Evolutionary conservation across 1,140 invertebrate genomes (phyloP).

Genomic region (Eufriesea mexicana): DNA sequence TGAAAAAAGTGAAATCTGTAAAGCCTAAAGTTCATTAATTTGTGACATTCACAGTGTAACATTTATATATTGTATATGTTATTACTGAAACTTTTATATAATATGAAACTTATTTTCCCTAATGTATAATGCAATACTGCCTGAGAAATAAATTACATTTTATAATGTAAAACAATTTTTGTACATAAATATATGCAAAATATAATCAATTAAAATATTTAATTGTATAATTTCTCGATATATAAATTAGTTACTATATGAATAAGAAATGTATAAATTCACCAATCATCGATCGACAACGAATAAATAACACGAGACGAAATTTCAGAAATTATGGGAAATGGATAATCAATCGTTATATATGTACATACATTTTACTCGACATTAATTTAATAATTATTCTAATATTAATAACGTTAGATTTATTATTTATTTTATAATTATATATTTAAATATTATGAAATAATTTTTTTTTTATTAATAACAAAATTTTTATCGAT

Average conservation of each 20-base stretch:
- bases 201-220: background rate
- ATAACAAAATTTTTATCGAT: background rate
- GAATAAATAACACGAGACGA: too few relatives aligned
- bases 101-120: background rate
- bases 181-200: background rate
- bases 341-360: background rate
- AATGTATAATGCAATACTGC: conserved; percentile 3
- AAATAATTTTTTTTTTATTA: background rate
- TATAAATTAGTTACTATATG: background rate
- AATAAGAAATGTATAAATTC: background rate
- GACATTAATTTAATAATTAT: background rate
- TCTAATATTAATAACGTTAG: background rate
- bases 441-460: background rate
- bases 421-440: too few relatives aligned
- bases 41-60: background rate
- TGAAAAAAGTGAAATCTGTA: conserved; percentile 89
- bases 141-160: conserved; percentile 30
- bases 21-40: conserved; percentile 86
- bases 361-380: background rate
- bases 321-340: background rate
- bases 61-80: conserved; percentile 26
- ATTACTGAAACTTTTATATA: conserved; percentile 49
- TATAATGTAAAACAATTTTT: conserved; percentile 12
- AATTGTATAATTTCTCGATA: background rate
- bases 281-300: conserved; percentile 1